Base-by-base conservation (phyloP, 2,797 vertebrate genomes). In the Protosalanx chinensis region DNA sequence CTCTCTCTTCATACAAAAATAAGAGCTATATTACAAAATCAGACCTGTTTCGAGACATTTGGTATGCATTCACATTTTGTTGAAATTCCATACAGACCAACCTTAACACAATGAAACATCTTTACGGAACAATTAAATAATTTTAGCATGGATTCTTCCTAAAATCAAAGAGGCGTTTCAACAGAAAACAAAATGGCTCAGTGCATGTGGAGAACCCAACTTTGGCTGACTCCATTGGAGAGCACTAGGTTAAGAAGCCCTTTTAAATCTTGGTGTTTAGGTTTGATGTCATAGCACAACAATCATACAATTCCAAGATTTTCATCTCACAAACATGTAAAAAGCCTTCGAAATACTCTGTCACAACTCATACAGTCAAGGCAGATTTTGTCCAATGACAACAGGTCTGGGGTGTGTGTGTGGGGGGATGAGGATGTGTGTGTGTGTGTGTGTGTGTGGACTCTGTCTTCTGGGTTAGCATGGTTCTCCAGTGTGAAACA, bases 21-120 rank as follows among this genome's bases (percentile, higher is more conserved):
- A 92, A 76, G 81, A 79, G 84, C 86, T 90, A 86, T 85, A 85
- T 84, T 91, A 90, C 72, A 92, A 91, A 92, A 88, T 81, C 86
- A 84, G 82, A 67, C 12, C 74, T 37, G 63, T 59, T 78, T 63
- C 79, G 23, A 84, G 82, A 74, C 77, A 78, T 86, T 70, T 73
- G 62, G 65, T 78, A n/a, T 18, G 51, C 65, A 71, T 79, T 84
- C 80, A 86, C 81, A 79, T 81, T 81, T 73, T 72, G 59, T 72
- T 61, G 61, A 82, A 77, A 88, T 80, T 73, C 60, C 75, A 70
- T 79, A 46, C 79, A 57, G 30, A 78, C 72, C 73, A 67, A 51
- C 51, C 58, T 59, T 76, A 77, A 49, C 13, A 64, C 59, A 64
- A 58, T 67, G 66, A 82, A 82, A 72, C 67, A 37, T n/a, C 76